Conservation (phyloP, 1,140 invertebrate species). For the Drosophila jambulina region DNA sequence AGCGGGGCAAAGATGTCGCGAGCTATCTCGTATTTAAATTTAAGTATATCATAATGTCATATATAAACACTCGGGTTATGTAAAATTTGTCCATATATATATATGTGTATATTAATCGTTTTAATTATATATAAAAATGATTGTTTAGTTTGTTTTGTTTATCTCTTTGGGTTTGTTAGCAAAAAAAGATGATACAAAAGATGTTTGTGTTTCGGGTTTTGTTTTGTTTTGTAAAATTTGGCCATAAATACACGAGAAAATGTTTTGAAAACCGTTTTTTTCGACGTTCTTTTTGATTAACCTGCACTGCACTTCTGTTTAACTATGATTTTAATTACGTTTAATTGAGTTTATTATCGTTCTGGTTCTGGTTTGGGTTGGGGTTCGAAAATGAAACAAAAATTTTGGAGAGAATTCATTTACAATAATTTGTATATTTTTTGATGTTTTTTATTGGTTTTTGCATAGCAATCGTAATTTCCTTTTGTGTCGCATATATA, state of each 20-base stretch:
- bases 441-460: slow-evolving; percentile 47
- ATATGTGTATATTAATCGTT: slow-evolving; percentile 35
- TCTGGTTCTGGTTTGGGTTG: slow-evolving; percentile 42
- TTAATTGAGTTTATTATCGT: slow-evolving; percentile 41
- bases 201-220: slow-evolving; percentile 33
- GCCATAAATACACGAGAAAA: slow-evolving; percentile 74
- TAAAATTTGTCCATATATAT: slow-evolving; percentile 71
- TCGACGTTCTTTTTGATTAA: slow-evolving; percentile 75
- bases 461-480: slow-evolving; percentile 76
- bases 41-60: slow-evolving; percentile 44
- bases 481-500: slow-evolving; percentile 51
- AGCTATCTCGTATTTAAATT: slow-evolving; percentile 32
- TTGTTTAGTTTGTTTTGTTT: slow-evolving; percentile 54
- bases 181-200: slow-evolving; percentile 80
- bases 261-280: slow-evolving; percentile 80
- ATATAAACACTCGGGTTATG: slow-evolving; percentile 61
- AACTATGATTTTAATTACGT: slow-evolving; percentile 29
- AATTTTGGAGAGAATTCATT: slow-evolving; percentile 55
- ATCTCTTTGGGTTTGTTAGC: slow-evolving; percentile 76
- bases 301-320: slow-evolving; percentile 26
- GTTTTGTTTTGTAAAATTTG: slow-evolving; percentile 72
- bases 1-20: slow-evolving; percentile 57
- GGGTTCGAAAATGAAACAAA: slow-evolving; percentile 64
- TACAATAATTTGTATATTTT: slow-evolving; percentile 71
- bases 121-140: slow-evolving; percentile 77